Percentiles rank a stretch among this genome's conserved stretches.
Evolutionary conservation across 92 coral and sea anemone species (phyloP).

Genomic region (Zoanthus solanderi): DNA sequence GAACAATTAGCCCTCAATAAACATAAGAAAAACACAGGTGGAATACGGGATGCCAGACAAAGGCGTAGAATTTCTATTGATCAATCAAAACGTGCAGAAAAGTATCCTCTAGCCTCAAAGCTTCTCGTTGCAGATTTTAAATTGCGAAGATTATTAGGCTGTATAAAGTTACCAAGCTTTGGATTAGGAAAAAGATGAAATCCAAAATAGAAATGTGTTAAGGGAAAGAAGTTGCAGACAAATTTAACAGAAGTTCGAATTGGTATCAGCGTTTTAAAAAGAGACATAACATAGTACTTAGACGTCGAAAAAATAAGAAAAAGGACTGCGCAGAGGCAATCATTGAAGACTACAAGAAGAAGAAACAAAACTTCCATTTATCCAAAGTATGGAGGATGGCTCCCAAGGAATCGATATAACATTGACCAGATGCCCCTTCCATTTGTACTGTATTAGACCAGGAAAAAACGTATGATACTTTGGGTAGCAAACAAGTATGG

Average conservation of each 20-base stretch:
- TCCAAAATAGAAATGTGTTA: constrained; percentile 4
- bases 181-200: constrained; percentile 28
- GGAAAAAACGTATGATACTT: constrained; percentile 17
- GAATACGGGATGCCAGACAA: constrained; percentile 15
- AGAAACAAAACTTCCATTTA: constrained; percentile 34
- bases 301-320: constrained; percentile 51
- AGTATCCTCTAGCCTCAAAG: constrained; percentile 56
- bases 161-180: constrained; percentile 55
- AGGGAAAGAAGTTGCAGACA: constrained; percentile 45
- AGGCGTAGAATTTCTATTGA: constrained; percentile 49
- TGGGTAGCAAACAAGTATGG: constrained; percentile 42
- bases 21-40: constrained; percentile 41
- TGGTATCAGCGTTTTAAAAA: constrained; percentile 40
- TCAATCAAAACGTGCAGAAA: constrained; percentile 37
- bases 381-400: constrained; percentile 64
- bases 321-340: constrained; percentile 33
- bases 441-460: constrained; percentile 34
- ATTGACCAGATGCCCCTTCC: constrained; percentile 51
- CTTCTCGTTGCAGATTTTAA: constrained; percentile 53
- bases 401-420: constrained; percentile 24
- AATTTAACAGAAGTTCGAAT: constrained; percentile 37
- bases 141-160: constrained; percentile 53
- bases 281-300: constrained; percentile 35
- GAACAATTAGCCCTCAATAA: constrained; percentile 47
- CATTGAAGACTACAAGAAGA: constrained; percentile 54